These are phyloP conservation scores for Chiroxiphia lanceolata DNA, from an alignment of 2,797 vertebrate genomes.

Conservation along the genomic window DNA sequence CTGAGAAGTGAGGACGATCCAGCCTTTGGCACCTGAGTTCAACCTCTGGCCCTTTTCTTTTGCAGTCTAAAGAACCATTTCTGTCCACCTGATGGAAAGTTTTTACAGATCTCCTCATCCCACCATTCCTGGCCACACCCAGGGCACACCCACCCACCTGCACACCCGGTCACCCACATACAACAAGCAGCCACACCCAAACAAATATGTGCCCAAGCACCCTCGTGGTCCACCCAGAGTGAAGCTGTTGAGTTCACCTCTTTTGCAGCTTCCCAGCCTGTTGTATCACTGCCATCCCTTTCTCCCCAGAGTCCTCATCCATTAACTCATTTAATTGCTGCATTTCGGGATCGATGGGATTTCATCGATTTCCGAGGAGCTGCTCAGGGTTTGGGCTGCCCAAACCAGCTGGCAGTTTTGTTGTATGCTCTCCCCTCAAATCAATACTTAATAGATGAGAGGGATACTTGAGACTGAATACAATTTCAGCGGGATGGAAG, in stretches of 20 bases:
- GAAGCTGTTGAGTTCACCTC: neutral
- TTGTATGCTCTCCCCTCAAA: neutral
- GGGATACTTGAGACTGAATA: neutral
- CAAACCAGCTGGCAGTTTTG: neutral
- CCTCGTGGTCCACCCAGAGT: accelerated
- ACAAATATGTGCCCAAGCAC: neutral
- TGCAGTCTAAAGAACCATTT: neutral
- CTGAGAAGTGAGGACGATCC: accelerated
- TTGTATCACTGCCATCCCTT: neutral
- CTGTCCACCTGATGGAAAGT: accelerated
- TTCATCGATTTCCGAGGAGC: neutral
- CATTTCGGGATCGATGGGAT: neutral
- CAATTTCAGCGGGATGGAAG: neutral
- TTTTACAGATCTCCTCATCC: neutral
- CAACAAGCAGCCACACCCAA: neutral
- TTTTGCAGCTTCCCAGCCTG: neutral
- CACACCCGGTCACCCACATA: neutral
- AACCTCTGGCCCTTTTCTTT: neutral
- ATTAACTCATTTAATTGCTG: neutral
- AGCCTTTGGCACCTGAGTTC: neutral
- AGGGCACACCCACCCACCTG: neutral
- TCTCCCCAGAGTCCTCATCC: neutral
- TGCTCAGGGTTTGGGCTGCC: neutral
- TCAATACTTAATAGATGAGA: conserved; percentile 6
- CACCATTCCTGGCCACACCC: neutral